Conservation (phyloP, 2,113 vertebrate genomes). For the Turnix velox region DNA sequence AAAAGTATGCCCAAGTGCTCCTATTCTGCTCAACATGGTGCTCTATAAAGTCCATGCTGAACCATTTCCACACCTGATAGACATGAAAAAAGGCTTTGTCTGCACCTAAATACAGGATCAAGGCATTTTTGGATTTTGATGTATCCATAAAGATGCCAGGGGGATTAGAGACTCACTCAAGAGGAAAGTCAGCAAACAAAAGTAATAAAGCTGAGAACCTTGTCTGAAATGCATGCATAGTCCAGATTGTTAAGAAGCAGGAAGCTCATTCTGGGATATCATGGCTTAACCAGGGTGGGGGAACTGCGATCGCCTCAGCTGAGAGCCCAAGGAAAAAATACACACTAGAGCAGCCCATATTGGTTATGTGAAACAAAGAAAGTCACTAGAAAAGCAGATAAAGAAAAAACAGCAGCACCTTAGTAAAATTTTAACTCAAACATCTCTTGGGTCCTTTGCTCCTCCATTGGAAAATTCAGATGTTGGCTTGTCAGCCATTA, state of each 20-base stretch:
- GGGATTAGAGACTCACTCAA: neutral
- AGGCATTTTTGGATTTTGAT: neutral
- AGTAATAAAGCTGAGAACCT: neutral
- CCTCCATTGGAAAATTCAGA: neutral
- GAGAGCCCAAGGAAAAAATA: neutral
- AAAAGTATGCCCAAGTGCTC: neutral
- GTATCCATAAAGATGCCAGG: neutral
- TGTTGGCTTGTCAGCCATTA: neutral
- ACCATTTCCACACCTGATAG: neutral
- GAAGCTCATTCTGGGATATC: neutral
- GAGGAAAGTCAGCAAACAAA: neutral
- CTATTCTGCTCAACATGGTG: neutral
- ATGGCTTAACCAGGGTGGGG: neutral
- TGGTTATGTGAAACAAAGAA: rapidly evolving
- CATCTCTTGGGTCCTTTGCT: neutral
- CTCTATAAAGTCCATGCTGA: neutral
- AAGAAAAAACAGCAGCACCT: neutral
- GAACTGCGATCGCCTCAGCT: neutral
- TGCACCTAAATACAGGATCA: neutral
- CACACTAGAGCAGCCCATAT: rapidly evolving
- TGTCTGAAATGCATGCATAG: rapidly evolving
- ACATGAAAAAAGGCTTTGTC: neutral
- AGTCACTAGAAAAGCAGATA: neutral
- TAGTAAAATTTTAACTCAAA: neutral
- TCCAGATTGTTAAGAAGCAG: neutral